phyloP scores from a whole-genome alignment of 2,888 invertebrate species.

The Carpatolechia fugitivella region DNA sequence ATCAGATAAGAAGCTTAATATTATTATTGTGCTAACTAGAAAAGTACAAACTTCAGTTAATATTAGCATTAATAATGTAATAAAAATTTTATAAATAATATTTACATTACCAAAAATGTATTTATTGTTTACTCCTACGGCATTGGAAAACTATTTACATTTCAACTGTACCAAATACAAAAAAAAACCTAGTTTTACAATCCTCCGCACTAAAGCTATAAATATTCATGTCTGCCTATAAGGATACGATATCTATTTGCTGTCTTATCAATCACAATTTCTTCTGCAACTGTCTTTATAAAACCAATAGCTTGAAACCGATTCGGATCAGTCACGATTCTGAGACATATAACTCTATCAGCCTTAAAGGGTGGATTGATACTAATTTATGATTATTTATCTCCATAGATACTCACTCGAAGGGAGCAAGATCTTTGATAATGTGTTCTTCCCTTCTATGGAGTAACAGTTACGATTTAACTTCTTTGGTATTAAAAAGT shows the following conservation, averaged over 20 bases:
- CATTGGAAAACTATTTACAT: not conserved
- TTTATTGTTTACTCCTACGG: not conserved
- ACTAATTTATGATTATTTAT: slow-evolving; percentile 12
- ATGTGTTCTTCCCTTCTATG: not conserved
- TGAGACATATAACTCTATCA: slow-evolving; percentile 63
- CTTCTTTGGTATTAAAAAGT: not conserved
- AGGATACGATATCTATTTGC: slow-evolving; percentile 28
- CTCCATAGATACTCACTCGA: slow-evolving; percentile 3
- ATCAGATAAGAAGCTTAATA: too few species aligned
- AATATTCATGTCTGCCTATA: slow-evolving; percentile 13
- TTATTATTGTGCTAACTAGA: too few species aligned
- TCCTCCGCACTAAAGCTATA: not conserved
- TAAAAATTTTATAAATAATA: too few species aligned
- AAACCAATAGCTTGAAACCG: slow-evolving; percentile 54
- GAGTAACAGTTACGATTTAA: not conserved
- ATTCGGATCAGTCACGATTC: slow-evolving; percentile 55
- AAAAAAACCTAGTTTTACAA: too few species aligned
- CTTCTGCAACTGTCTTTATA: slow-evolving; percentile 40
- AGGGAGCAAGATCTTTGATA: slow-evolving; percentile 9
- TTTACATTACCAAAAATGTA: too few species aligned
- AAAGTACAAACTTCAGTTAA: too few species aligned
- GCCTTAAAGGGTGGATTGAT: slow-evolving; percentile 36
- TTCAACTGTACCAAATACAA: too few species aligned
- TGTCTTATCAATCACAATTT: slow-evolving; percentile 45
- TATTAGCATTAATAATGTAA: too few species aligned